These are phyloP conservation scores for Lipotes vexillifer DNA, from an alignment of 2,113 vertebrate species.

Conservation along the genomic window DNA sequence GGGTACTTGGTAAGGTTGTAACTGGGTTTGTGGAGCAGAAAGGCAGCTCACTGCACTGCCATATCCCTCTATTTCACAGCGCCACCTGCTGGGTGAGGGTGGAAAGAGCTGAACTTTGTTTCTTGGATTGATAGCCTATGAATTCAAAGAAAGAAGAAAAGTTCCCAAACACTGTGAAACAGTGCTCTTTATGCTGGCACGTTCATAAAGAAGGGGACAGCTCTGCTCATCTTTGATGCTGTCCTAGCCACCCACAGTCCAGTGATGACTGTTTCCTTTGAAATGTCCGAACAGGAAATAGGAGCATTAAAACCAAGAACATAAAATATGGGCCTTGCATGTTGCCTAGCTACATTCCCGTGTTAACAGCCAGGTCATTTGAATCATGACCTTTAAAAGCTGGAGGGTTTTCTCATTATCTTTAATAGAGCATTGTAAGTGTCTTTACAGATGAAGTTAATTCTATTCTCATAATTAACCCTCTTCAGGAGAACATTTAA, in stretches of 20 bases:
- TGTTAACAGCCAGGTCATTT: constrained; percentile 26
- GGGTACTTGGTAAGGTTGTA: not conserved
- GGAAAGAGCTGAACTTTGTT: not conserved
- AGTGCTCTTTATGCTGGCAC: not conserved
- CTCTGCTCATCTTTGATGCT: constrained; percentile 47
- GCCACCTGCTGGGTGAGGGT: constrained; percentile 77
- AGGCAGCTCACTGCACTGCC: not conserved
- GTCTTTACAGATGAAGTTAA: constrained; percentile 2
- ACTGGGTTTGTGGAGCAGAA: constrained; percentile 15
- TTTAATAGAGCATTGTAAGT: not conserved
- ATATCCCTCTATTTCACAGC: constrained; percentile 68
- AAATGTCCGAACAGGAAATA: constrained; percentile 73
- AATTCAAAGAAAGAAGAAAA: constrained; percentile 19
- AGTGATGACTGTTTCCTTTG: constrained; percentile 61
- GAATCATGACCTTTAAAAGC: constrained; percentile 14
- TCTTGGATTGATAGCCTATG: not conserved
- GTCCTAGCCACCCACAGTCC: constrained; percentile 49
- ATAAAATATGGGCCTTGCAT: constrained; percentile 57
- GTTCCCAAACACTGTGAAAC: constrained; percentile 31
- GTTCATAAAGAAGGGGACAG: not conserved
- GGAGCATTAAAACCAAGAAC: constrained; percentile 69
- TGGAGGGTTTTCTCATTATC: not conserved
- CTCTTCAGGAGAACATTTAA: constrained; percentile 8
- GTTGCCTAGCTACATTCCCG: constrained; percentile 37
- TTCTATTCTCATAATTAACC: constrained; percentile 4